Evolutionary conservation across 2,888 invertebrate species (phyloP), one percentile per base, ranked within the genome.

Genomic region (Spodoptera exigua): DNA sequence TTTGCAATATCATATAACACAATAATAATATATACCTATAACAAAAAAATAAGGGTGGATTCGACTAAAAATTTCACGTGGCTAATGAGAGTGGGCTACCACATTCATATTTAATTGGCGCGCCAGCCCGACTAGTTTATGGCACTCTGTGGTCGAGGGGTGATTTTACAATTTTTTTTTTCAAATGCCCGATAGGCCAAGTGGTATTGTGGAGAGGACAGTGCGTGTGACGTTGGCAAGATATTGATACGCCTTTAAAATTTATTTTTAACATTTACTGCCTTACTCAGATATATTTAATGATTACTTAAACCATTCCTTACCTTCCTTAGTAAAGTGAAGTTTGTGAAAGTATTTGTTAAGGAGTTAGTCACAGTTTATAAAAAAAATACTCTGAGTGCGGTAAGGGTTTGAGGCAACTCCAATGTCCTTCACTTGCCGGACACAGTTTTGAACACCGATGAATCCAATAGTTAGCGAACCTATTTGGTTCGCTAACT

Each of bases 31-130:
- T 61, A 72, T 27, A 5, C 5, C 27, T 9, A 4, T 9, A 27
- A 27, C 5, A 27, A 27, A 9, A 27, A 27, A 1, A 27, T 27
- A 73, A 76, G 80, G 76, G 79, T 78, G 70, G 70, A 62, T 70
- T 69, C 60, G 66, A 53, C 66, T 66, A 69, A 87, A 89, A 89
- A 84, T 84, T 88, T 83, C 81, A 82, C 82, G 79, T 76, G 66
- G 88, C 27, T 90, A 91, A 92, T 90, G 87, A 86, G 84, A 87
- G 82, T 83, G 83, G 82, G 80, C 79, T 74, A 63, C 76, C 66
- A 73, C 86, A 86, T 93, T 86, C 91, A 93, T 93, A 92, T 92
- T 92, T 93, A 93, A 93, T 93, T 93, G 93, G 91, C 83, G 84
- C 84, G 80, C 80, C 80, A 79, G 78, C 55, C 70, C 61, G 70